Percentiles rank a stretch among this genome's conserved stretches.
phyloP scores from a whole-genome alignment of 2,113 vertebrate species.

The Pituophis catenifer region DNA sequence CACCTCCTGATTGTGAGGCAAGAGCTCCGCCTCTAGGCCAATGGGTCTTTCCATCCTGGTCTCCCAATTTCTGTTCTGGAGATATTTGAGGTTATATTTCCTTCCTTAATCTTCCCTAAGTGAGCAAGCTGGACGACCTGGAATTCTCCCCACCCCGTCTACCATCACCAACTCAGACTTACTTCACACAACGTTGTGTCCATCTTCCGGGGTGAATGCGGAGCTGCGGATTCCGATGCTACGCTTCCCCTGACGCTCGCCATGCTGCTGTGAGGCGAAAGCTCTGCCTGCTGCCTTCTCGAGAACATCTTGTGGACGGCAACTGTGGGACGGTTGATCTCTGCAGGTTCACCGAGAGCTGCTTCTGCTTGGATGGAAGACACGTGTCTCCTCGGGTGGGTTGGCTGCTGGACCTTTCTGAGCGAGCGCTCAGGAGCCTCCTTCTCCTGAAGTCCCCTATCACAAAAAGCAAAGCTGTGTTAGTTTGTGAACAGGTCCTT shows the following conservation, averaged over 20 bases:
- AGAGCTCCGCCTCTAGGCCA: too few relatives aligned
- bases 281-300: accelerated
- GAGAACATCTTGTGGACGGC: background rate
- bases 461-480: accelerated
- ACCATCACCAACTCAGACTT: background rate
- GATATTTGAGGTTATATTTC: background rate
- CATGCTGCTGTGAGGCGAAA: constrained; percentile 64
- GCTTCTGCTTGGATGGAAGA: accelerated
- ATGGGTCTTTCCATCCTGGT: background rate
- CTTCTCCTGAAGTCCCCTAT: background rate
- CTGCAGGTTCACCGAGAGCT: background rate
- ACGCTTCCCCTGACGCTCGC: constrained; percentile 61
- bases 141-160: background rate
- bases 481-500: background rate
- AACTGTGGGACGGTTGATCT: accelerated
- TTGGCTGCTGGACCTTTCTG: accelerated
- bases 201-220: constrained; percentile 36
- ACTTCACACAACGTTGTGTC: background rate
- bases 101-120: background rate
- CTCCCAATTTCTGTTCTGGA: background rate
- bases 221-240: constrained; percentile 23
- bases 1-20: too few relatives aligned
- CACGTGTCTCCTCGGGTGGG: accelerated
- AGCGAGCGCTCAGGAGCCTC: accelerated
- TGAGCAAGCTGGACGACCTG: background rate